A percentile compares a stretch with the other conserved stretches of the same genome.
These are phyloP conservation scores for Dasypus novemcinctus DNA, from an alignment of 2,113 vertebrate genomes.

Conservation along the genomic window DNA sequence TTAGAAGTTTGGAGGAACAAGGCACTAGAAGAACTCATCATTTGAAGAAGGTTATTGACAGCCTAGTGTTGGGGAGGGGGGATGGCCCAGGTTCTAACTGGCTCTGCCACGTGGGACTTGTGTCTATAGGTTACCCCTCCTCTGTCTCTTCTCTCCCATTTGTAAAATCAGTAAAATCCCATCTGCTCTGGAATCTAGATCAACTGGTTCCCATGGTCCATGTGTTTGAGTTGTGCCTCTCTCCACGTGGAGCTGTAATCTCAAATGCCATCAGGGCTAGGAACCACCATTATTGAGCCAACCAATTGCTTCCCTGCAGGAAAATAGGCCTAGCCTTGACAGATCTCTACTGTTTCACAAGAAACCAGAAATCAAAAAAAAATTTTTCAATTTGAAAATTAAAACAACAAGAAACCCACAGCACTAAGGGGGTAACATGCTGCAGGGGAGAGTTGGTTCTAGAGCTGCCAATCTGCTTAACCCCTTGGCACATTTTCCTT, in stretches of 20 bases:
- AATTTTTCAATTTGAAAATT: neutral
- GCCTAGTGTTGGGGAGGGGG: neutral
- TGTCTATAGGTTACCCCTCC: neutral
- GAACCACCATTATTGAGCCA: neutral
- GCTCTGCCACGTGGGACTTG: neutral
- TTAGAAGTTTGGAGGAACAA: neutral
- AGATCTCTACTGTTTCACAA: neutral
- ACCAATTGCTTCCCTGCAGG: neutral
- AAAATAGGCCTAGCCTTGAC: neutral
- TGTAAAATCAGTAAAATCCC: neutral
- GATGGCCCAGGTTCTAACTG: neutral
- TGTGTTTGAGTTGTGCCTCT: neutral
- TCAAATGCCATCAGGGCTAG: neutral
- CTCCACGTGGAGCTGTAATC: fast-evolving
- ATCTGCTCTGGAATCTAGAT: neutral
- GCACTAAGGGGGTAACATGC: neutral
- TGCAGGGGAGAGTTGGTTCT: neutral
- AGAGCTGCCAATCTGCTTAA: neutral
- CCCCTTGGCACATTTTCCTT: neutral
- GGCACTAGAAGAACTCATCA: neutral
- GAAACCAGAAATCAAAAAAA: neutral
- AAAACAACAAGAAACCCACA: neutral
- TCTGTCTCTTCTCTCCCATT: neutral
- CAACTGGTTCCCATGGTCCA: neutral
- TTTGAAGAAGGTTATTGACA: neutral